Percentiles rank a stretch among this genome's conserved stretches.
Evolutionary conservation across 1,140 invertebrate species (phyloP).

Genomic region (Scaptomyza pallida): DNA sequence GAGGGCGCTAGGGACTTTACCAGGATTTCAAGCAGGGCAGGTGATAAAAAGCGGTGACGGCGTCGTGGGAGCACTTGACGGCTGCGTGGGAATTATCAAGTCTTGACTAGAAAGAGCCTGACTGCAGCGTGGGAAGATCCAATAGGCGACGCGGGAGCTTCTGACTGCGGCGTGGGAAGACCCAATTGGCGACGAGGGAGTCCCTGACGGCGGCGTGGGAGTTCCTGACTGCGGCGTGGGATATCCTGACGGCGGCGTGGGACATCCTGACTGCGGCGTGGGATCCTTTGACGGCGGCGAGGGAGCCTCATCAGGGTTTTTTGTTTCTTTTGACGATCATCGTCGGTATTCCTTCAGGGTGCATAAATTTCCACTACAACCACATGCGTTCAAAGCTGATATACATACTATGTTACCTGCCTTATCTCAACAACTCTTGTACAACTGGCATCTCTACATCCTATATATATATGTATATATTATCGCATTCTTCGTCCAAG

Average conservation of each 20-base stretch:
- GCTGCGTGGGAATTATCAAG: conserved; percentile 60
- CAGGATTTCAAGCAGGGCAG: conserved; percentile 15
- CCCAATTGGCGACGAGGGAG: conserved; percentile 26
- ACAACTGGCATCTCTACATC: conserved; percentile 34
- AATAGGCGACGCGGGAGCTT: conserved; percentile 32
- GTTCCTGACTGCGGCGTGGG: conserved; percentile 40
- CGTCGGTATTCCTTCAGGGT: conserved; percentile 57
- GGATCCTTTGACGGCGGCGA: conserved; percentile 18
- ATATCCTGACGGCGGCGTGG: conserved; percentile 36
- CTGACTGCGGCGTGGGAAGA: conserved; percentile 45
- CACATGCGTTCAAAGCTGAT: conserved; percentile 72
- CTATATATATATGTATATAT: conserved; percentile 11
- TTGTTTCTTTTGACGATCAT: conserved; percentile 49
- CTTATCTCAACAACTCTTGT: conserved; percentile 12
- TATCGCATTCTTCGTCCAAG: conserved; percentile 36
- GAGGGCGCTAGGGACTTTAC: conserved; percentile 52
- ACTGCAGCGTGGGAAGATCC: conserved; percentile 56
- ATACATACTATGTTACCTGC: conserved; percentile 50
- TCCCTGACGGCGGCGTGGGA: conserved; percentile 30
- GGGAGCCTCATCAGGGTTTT: conserved; percentile 25
- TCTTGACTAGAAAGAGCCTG: conserved; percentile 42
- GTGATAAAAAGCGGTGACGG: neutral
- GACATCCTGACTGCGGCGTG: conserved; percentile 18
- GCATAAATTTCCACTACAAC: conserved; percentile 4
- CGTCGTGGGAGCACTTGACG: conserved; percentile 50